These are phyloP conservation scores for Amazona vittata DNA, from an alignment of 2,113 vertebrate species.

Conservation along the genomic window DNA sequence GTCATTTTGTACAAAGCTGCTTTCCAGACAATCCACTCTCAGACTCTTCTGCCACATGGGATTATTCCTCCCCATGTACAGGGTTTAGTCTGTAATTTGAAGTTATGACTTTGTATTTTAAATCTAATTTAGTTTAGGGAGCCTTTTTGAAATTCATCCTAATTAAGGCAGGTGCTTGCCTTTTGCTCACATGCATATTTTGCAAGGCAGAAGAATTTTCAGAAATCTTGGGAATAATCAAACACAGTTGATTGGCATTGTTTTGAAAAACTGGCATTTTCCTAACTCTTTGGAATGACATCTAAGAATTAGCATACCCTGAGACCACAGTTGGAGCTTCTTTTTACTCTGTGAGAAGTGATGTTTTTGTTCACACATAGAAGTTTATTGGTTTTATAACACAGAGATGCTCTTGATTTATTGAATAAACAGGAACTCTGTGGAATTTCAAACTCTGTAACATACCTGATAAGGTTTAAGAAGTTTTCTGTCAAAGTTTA, in stretches of 20 bases:
- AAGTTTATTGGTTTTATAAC: not conserved
- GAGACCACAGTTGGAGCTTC: not conserved
- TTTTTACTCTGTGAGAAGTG: not conserved
- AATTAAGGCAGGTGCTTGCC: not conserved
- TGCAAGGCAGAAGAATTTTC: not conserved
- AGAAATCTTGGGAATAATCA: not conserved
- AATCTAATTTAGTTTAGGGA: not conserved
- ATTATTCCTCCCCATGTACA: not conserved
- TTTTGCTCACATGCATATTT: not conserved
- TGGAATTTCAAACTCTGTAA: not conserved
- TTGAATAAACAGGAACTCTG: not conserved
- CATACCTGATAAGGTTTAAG: not conserved
- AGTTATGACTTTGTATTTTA: not conserved
- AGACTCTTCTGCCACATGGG: not conserved
- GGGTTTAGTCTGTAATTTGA: not conserved
- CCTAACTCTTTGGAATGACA: not conserved
- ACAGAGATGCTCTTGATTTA: not conserved
- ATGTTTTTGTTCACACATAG: not conserved
- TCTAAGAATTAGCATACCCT: not conserved
- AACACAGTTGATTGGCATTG: not conserved
- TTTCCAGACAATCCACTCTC: not conserved
- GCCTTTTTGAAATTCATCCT: not conserved
- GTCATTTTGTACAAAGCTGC: not conserved
- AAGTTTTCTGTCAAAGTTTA: not conserved
- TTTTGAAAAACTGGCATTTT: not conserved